Evolutionary conservation across 2,888 invertebrate species (phyloP), one percentile per base, ranked within the genome.

Genomic region (Eupithecia vulgata): DNA sequence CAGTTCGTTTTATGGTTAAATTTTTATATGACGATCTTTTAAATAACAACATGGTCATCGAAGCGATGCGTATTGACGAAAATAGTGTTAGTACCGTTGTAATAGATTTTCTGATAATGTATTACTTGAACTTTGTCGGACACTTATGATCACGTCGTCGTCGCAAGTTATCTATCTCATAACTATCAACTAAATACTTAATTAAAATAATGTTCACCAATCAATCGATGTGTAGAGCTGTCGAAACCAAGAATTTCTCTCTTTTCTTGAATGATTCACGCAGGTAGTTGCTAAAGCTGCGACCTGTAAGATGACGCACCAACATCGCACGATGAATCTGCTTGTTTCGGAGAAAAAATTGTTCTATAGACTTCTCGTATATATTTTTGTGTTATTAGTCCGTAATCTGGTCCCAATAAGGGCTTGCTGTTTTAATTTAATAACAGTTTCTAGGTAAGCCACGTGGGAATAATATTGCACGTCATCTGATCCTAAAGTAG

Each of bases 331-430:
- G 77, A 74, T 76, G 76, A 75, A 69, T 73, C 37, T 62, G 71
- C 68, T 68, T 73, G 69, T 77, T 77, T 79, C 80, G 68, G 66
- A 73, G 79, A 80, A 80, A 68, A 71, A 77, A 73, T 75, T 71
- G 79, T 76, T 72, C 37, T 62, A 15, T 73, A 70, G 77, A 79
- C n/a, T n/a, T n/a, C n/a, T n/a, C 80, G 78, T 73, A 74, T 71
- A 59, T 70, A 68, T n/a, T n/a, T n/a, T n/a, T n/a, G 72, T 35
- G 75, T 74, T 75, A 75, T 78, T 75, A 72, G 68, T 70, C 71
- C 61, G 67, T 73, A 72, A 75, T 70, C 68, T 71, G 73, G 57
- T 72, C 73, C 64, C 68, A 78, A 78, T 72, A 75, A 62, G 74
- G 73, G 62, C 67, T 67, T 64, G 71, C 71, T 79, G 75, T 69